Percentiles rank a stretch among this genome's conserved stretches.
phyloP scores from a whole-genome alignment of 2,888 invertebrate species.

The Ophion slaviceki region DNA sequence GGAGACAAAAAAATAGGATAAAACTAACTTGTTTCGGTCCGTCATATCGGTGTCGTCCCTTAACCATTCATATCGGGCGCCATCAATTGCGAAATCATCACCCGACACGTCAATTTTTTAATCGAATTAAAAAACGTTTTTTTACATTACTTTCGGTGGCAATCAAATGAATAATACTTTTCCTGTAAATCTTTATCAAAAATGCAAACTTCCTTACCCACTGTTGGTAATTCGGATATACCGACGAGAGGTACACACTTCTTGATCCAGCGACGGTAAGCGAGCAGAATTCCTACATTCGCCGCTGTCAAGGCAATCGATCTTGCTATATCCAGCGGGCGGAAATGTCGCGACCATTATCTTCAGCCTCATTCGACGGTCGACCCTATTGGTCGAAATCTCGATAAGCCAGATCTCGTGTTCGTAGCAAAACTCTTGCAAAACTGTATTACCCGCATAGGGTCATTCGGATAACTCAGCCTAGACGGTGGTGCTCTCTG shows the following conservation, averaged over 20 bases:
- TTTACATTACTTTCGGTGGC: background rate
- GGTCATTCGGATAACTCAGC: background rate
- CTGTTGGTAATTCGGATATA: background rate
- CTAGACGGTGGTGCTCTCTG: background rate
- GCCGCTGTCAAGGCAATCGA: background rate
- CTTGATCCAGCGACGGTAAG: background rate
- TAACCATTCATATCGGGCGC: no score
- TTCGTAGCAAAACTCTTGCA: background rate
- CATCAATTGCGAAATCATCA: background rate
- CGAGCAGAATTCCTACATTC: background rate
- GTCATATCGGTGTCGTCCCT: no score
- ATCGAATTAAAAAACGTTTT: background rate
- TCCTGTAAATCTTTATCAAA: background rate
- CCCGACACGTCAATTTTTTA: no score
- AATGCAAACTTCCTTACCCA: background rate
- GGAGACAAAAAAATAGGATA: no score
- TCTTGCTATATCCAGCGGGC: background rate
- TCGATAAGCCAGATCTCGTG: conserved; percentile 3
- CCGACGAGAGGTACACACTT: background rate
- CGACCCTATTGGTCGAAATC: background rate
- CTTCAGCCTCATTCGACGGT: background rate
- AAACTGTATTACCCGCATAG: background rate
- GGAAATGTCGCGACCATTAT: conserved; percentile 6
- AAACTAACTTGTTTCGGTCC: no score
- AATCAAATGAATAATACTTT: background rate